Percentiles rank a stretch among this genome's conserved stretches.
phyloP scores from a whole-genome alignment of 2,888 invertebrate genomes.

The Melanotus villosus region DNA sequence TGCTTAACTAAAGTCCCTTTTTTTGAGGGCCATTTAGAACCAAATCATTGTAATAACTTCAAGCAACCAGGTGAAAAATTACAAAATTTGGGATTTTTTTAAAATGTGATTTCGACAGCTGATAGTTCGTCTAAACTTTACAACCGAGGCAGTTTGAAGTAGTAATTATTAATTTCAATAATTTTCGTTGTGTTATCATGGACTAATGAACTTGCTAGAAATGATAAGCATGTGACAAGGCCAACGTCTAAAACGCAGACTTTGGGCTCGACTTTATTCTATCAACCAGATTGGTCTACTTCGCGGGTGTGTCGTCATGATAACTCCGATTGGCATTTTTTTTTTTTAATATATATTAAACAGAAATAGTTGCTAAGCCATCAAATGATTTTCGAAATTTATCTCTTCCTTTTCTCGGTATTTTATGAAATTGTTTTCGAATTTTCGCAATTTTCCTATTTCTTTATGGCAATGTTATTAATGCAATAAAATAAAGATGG shows the following conservation, averaged over 20 bases:
- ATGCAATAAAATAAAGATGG: neutral
- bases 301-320: conserved; percentile 67
- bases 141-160: too few relatives aligned
- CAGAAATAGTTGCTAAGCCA: conserved; percentile 12
- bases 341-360: neutral
- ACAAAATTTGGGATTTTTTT: too few relatives aligned
- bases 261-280: conserved; percentile 54
- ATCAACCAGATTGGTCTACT: conserved; percentile 66
- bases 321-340: conserved; percentile 8
- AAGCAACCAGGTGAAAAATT: too few relatives aligned
- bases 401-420: neutral
- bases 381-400: neutral
- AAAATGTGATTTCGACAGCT: too few relatives aligned
- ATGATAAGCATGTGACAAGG: conserved; percentile 32
- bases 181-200: conserved; percentile 12
- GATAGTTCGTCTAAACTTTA: too few relatives aligned
- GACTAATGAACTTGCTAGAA: conserved; percentile 22
- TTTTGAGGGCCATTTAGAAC: too few relatives aligned
- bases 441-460: conserved; percentile 6
- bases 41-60: too few relatives aligned
- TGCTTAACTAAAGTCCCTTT: too few relatives aligned
- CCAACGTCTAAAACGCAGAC: conserved; percentile 38
- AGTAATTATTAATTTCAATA: conserved; percentile 12
- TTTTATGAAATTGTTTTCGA: neutral
- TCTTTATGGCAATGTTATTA: neutral